These are phyloP conservation scores for Leucoraja erinaceus DNA, from an alignment of 2,113 vertebrate species.

Conservation along the genomic window DNA sequence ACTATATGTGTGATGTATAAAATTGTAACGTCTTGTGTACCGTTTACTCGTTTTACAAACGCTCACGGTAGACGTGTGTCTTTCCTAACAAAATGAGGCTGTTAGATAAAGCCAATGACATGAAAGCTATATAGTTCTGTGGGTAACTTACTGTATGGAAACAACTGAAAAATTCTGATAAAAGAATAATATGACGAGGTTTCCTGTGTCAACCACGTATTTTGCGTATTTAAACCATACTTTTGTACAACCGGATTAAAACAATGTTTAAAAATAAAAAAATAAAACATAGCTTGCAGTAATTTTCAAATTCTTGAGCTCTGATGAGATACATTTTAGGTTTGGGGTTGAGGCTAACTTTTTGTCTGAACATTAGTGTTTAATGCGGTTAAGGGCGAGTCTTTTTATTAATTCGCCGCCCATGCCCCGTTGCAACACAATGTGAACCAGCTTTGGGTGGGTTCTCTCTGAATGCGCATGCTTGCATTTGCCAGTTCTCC, in stretches of 20 bases:
- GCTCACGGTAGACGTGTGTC: not conserved
- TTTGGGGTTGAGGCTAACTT: not conserved
- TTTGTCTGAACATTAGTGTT: not conserved
- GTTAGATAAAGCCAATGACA: slow-evolving; percentile 6
- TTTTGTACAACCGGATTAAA: slow-evolving; percentile 31
- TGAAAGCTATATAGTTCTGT: not conserved
- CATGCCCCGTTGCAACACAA: not conserved
- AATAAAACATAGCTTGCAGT: not conserved
- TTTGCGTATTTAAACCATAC: slow-evolving; percentile 16
- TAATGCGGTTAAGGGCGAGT: not conserved
- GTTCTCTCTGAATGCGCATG: not conserved
- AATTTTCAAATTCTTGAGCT: not conserved
- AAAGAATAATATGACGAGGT: slow-evolving; percentile 26
- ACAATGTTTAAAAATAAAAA: not conserved
- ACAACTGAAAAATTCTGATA: slow-evolving; percentile 17
- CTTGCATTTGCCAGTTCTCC: not conserved
- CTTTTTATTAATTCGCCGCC: not conserved
- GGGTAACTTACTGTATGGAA: slow-evolving; percentile 16
- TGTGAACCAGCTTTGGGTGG: not conserved
- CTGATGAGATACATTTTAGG: not conserved
- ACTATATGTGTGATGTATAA: slow-evolving; percentile 29
- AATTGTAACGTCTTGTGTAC: slow-evolving; percentile 26
- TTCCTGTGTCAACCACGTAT: not conserved
- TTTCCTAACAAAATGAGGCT: not conserved
- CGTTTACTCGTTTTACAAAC: slow-evolving; percentile 12